A percentile compares a stretch with the other conserved stretches of the same genome.
Conservation (phyloP, 2,113 vertebrate species). For the Bolborhynchus lineola region DNA sequence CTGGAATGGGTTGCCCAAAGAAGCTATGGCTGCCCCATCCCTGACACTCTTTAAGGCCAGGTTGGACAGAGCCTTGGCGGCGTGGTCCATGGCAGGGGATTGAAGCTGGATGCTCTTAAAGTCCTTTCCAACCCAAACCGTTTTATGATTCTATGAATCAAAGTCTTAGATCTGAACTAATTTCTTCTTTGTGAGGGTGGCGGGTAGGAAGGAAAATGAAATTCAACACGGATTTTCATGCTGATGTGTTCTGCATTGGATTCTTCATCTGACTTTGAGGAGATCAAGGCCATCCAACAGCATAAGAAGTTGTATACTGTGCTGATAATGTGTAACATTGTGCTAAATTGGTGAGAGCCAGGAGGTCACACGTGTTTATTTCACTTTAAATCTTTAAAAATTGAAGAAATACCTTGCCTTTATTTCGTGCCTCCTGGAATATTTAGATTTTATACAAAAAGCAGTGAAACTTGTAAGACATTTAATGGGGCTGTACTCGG, state of each 20-base stretch:
- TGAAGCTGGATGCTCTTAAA: neutral
- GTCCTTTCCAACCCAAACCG: neutral
- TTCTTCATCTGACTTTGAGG: neutral
- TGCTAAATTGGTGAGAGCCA: neutral
- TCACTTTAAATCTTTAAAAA: neutral
- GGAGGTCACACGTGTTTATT: neutral
- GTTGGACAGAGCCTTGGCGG: neutral
- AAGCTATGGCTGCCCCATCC: neutral
- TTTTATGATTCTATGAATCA: neutral
- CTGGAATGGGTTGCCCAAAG: neutral
- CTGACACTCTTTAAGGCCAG: neutral
- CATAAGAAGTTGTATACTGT: neutral
- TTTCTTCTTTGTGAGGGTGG: neutral
- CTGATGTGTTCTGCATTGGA: neutral
- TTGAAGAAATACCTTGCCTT: neutral
- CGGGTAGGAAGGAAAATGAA: neutral
- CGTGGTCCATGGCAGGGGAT: neutral
- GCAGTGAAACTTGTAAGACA: neutral
- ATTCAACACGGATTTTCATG: neutral
- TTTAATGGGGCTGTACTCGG: neutral
- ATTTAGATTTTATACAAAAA: neutral
- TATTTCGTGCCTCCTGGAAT: neutral
- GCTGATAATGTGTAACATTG: neutral
- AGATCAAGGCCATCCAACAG: neutral
- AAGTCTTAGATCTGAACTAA: neutral